Conservation (phyloP, 2,797 vertebrate species). For the Platyrinchus mystaceus region DNA sequence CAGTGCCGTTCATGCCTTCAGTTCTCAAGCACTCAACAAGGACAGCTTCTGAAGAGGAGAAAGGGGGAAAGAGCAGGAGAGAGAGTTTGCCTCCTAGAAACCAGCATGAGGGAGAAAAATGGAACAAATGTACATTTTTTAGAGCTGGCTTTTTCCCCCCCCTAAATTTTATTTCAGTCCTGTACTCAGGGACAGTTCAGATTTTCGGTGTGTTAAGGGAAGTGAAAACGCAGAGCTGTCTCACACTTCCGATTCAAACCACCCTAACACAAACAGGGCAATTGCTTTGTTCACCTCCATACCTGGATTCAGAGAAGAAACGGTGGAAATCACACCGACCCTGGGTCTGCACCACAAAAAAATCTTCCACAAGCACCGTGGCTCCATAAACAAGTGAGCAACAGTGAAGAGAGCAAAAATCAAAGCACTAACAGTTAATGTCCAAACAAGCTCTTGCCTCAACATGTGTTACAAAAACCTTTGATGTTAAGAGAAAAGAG, state of each 20-base stretch:
- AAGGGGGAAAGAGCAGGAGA: neutral
- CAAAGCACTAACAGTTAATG: neutral
- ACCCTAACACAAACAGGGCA: accelerated
- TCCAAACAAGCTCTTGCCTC: constrained; percentile 1
- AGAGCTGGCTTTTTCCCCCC: neutral
- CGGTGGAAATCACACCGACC: neutral
- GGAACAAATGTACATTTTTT: neutral
- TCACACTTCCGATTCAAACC: accelerated
- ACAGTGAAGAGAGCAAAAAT: neutral
- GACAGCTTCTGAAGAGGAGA: neutral
- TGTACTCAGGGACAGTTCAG: neutral
- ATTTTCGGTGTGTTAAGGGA: neutral
- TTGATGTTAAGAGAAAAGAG: neutral
- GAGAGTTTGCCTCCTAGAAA: neutral
- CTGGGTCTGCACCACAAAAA: neutral
- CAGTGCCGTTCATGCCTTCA: neutral
- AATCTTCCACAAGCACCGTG: neutral
- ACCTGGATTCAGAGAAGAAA: neutral
- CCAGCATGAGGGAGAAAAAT: neutral
- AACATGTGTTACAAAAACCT: neutral
- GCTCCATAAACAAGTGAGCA: neutral
- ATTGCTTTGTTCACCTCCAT: neutral
- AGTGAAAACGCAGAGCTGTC: neutral
- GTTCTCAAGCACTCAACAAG: accelerated
- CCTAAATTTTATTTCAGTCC: neutral